These are phyloP conservation scores for Pitta sordida DNA, from an alignment of 2,113 vertebrate genomes.

Conservation along the genomic window DNA sequence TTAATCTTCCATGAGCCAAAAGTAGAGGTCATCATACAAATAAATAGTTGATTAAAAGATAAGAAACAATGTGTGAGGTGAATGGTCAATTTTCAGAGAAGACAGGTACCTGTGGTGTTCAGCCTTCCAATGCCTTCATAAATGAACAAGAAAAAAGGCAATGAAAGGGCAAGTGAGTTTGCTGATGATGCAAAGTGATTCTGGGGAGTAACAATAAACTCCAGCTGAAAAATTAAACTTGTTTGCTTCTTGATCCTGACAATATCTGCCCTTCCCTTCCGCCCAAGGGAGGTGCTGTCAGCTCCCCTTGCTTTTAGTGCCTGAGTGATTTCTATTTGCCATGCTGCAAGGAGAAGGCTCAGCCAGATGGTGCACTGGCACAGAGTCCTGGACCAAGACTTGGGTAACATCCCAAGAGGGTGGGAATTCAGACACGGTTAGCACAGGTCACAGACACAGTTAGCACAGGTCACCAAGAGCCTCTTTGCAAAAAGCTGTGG, in stretches of 20 bases:
- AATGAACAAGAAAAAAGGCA: not conserved
- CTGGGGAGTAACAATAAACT: not conserved
- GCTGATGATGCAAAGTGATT: not conserved
- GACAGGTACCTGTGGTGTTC: not conserved
- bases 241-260: not conserved
- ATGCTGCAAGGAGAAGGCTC: not conserved
- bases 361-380: not conserved
- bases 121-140: not conserved
- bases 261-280: not conserved
- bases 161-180: not conserved
- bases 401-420: not conserved
- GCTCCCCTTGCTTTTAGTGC: not conserved
- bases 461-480: not conserved
- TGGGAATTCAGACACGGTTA: not conserved
- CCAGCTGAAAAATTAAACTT: not conserved
- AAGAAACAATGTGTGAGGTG: not conserved
- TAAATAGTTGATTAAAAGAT: not conserved
- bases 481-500: not conserved
- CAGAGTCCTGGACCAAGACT: not conserved
- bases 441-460: not conserved
- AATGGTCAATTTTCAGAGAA: not conserved
- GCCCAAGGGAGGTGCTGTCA: not conserved
- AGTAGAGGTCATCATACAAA: not conserved
- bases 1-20: not conserved
- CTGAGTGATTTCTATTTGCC: not conserved